Evolutionary conservation across 2,888 invertebrate genomes (phyloP).

Genomic region (Endotricha flammealis): DNA sequence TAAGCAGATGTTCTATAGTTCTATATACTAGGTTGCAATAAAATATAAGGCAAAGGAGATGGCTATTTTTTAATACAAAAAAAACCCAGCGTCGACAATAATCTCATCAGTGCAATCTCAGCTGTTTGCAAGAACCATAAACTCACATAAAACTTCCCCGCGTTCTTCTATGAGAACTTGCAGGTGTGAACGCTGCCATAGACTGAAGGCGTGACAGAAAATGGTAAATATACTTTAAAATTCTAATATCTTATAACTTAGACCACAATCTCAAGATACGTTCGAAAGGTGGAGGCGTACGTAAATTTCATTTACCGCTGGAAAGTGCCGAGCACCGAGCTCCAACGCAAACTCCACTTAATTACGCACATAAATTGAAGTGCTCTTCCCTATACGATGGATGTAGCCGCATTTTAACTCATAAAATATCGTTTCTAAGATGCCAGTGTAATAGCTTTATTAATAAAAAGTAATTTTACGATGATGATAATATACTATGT

Average conservation of each 20-base stretch:
- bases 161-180: too few relatives aligned
- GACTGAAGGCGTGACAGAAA: too few relatives aligned
- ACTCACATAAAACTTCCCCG: too few relatives aligned
- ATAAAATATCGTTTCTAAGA: conserved; percentile 51
- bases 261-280: conserved; percentile 45
- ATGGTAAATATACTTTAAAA: too few relatives aligned
- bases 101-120: too few relatives aligned
- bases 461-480: conserved; percentile 9
- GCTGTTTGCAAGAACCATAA: too few relatives aligned
- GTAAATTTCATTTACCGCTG: conserved; percentile 76
- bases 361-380: conserved; percentile 77
- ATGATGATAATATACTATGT: neutral
- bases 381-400: conserved; percentile 66
- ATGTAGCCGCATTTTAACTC: conserved; percentile 63
- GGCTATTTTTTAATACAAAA: too few relatives aligned
- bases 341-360: conserved; percentile 74
- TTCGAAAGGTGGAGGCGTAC: conserved; percentile 67
- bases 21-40: too few relatives aligned
- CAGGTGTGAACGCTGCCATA: too few relatives aligned
- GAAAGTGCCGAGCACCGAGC: conserved; percentile 68
- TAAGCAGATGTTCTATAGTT: too few relatives aligned
- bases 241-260: conserved; percentile 24
- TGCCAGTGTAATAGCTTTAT: conserved; percentile 9
- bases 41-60: too few relatives aligned
- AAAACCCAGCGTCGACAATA: too few relatives aligned